phyloP scores from a whole-genome alignment of 2,113 vertebrate genomes.

The Aythya baeri region DNA sequence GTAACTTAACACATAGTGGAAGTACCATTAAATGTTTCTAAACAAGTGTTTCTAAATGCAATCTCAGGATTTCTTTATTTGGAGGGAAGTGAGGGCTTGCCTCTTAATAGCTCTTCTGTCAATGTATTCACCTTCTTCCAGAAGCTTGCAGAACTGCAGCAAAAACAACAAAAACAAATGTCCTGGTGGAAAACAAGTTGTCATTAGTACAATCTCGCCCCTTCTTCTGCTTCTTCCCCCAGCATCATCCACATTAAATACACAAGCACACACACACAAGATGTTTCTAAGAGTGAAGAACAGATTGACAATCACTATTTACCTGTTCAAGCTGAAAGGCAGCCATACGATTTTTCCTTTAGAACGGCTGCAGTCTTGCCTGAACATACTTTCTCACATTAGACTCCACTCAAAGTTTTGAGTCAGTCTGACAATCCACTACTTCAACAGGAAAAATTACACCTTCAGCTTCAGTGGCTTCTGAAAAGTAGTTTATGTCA shows the following conservation, averaged over 20 bases:
- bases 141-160: background rate
- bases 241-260: background rate
- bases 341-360: slow-evolving; percentile 10
- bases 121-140: background rate
- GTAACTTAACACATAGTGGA: background rate
- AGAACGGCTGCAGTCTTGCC: slow-evolving; percentile 7
- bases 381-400: slow-evolving; percentile 20
- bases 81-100: background rate
- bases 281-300: background rate
- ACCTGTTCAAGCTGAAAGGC: background rate
- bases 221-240: background rate
- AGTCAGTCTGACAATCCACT: slow-evolving; percentile 15
- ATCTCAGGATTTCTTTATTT: background rate
- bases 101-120: background rate
- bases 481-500: slow-evolving; percentile 19
- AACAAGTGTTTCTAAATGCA: background rate
- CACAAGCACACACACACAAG: no score
- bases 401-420: slow-evolving; percentile 23
- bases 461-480: slow-evolving; percentile 9
- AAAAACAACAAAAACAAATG: background rate
- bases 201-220: background rate
- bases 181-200: background rate
- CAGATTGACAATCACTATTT: slow-evolving; percentile 19
- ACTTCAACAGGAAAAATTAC: slow-evolving; percentile 43
- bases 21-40: background rate